Conservation (phyloP, 2,888 invertebrate genomes). For the Phrixothrix hirtus region DNA sequence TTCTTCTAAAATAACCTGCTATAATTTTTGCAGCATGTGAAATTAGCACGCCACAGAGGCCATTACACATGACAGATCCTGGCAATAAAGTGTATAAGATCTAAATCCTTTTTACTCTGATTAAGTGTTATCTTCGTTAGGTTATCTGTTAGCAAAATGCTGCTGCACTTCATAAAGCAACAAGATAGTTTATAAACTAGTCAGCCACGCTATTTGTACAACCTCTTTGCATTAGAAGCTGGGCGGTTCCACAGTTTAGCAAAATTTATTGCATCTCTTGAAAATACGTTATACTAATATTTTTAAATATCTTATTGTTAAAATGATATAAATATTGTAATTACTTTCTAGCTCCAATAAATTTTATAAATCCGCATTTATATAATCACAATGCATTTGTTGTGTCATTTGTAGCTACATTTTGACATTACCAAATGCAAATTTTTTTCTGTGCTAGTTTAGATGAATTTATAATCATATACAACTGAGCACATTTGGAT, state of each 20-base stretch:
- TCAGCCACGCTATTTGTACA: conserved; percentile 32
- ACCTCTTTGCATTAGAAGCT: conserved; percentile 16
- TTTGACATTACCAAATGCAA: too few relatives aligned
- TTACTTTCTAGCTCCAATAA: too few relatives aligned
- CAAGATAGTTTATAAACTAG: conserved; percentile 34
- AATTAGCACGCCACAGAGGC: conserved; percentile 30
- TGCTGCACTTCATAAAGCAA: conserved; percentile 29
- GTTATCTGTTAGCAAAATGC: conserved; percentile 36
- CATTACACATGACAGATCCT: conserved; percentile 31
- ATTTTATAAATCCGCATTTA: too few relatives aligned
- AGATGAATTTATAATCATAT: too few relatives aligned
- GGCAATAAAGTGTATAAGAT: conserved; percentile 33
- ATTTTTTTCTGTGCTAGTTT: too few relatives aligned
- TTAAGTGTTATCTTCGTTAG: conserved; percentile 33
- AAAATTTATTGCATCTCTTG: not conserved
- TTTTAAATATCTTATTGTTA: too few relatives aligned
- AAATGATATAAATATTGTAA: too few relatives aligned
- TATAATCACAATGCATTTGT: too few relatives aligned
- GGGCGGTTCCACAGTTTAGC: conserved; percentile 20
- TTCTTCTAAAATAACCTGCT: conserved; percentile 23
- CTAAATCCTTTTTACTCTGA: conserved; percentile 37
- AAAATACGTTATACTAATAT: too few relatives aligned
- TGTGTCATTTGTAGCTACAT: too few relatives aligned
- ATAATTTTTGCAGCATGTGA: conserved; percentile 31
- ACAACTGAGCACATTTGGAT: too few relatives aligned